A percentile compares a stretch with the other conserved stretches of the same genome.
These are phyloP conservation scores for Aramus guarauna DNA, from an alignment of 2,113 vertebrate species.

Conservation along the genomic window DNA sequence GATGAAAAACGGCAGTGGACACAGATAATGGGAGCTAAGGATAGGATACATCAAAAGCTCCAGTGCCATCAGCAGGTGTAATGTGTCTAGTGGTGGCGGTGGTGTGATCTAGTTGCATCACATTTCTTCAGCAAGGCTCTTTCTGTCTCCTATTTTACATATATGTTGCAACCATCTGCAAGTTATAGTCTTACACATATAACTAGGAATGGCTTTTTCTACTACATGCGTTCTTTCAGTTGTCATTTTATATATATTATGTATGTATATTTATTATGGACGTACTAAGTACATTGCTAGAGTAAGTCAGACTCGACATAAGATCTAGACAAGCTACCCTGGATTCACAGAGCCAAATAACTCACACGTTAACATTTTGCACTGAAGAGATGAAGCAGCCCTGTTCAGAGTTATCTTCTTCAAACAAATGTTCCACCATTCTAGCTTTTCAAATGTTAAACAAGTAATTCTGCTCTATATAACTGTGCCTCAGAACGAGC, in stretches of 20 bases:
- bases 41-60: neutral
- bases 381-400: neutral
- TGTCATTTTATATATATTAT: neutral
- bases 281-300: neutral
- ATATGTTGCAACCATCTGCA: neutral
- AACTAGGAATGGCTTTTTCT: neutral
- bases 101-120: neutral
- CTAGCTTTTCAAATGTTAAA: neutral
- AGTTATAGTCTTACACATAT: neutral
- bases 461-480: neutral
- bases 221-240: neutral
- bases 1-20: neutral
- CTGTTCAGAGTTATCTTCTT: neutral
- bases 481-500: neutral
- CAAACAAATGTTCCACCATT: neutral
- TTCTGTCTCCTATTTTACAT: neutral
- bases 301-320: fast-evolving
- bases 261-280: neutral
- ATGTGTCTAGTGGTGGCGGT: neutral
- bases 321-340: neutral
- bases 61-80: neutral
- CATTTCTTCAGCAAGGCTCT: neutral
- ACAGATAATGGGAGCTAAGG: neutral
- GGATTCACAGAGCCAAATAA: neutral
- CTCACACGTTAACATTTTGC: neutral